Conservation (phyloP, 2,888 invertebrate genomes). For the Lathronympha strigana region DNA sequence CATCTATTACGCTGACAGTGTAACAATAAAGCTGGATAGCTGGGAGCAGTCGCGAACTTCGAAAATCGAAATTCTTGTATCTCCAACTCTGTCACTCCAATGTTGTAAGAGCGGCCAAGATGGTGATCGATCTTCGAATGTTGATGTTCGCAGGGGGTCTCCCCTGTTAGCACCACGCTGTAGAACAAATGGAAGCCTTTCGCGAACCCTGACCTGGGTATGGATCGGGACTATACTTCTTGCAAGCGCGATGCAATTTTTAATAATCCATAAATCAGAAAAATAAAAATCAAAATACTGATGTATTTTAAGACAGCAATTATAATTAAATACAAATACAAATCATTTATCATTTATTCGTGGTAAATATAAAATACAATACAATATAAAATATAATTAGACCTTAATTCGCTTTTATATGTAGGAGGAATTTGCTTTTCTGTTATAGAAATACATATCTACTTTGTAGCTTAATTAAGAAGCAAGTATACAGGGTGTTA, state of each 20-base stretch:
- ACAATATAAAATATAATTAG: neutral
- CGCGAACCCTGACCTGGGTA: conserved; percentile 64
- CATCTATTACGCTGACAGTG: conserved; percentile 76
- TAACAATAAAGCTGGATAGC: conserved; percentile 74
- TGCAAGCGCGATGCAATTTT: conserved; percentile 17
- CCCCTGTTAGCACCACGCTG: conserved; percentile 64
- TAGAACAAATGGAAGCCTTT: conserved; percentile 69
- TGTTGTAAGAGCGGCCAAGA: neutral
- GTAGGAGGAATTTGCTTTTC: neutral
- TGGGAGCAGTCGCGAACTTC: neutral
- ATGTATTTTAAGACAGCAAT: neutral
- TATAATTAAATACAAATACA: too few relatives aligned
- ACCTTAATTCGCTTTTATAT: neutral
- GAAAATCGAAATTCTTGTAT: neutral
- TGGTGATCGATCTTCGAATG: neutral
- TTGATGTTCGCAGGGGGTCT: neutral
- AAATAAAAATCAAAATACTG: neutral
- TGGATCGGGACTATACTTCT: conserved; percentile 7
- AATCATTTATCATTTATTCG: too few relatives aligned
- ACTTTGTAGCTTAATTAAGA: too few relatives aligned
- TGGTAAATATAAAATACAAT: too few relatives aligned
- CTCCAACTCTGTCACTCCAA: neutral
- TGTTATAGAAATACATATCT: neutral
- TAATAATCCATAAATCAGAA: neutral
- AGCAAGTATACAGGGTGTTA: too few relatives aligned